These are phyloP conservation scores for Hycleus phaleratus DNA, from an alignment of 1,140 invertebrate species.

Conservation along the genomic window DNA sequence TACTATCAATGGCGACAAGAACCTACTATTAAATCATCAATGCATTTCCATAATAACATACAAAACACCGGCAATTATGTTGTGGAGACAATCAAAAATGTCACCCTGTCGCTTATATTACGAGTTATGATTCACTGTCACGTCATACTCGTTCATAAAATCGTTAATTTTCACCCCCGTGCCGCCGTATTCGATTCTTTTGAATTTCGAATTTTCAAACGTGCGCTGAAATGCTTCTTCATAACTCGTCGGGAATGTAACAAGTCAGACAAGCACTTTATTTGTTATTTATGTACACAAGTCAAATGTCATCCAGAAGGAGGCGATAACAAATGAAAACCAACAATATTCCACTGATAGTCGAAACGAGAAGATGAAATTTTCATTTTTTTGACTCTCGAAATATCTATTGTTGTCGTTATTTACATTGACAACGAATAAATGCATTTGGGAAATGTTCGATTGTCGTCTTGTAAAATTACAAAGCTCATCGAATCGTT, in stretches of 20 bases:
- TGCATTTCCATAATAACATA: constrained; percentile 15
- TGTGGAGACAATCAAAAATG: constrained; percentile 8
- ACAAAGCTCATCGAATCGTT: too few species aligned
- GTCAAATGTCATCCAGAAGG: constrained; percentile 17
- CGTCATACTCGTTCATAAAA: neutral
- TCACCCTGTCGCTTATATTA: neutral
- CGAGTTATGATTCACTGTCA: constrained; percentile 7
- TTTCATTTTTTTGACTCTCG: neutral
- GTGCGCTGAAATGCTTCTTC: too few species aligned
- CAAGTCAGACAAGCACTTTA: constrained; percentile 10
- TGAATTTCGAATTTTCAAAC: too few species aligned
- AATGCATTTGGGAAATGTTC: too few species aligned
- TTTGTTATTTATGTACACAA: constrained; percentile 17
- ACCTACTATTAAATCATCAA: constrained; percentile 1
- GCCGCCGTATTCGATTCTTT: too few species aligned
- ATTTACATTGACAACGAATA: too few species aligned
- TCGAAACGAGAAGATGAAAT: constrained; percentile 19
- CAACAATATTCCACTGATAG: constrained; percentile 19
- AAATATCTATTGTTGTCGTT: constrained; percentile 24
- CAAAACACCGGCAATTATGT: constrained; percentile 3
- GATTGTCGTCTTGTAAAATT: too few species aligned
- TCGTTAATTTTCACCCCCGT: too few species aligned
- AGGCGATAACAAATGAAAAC: constrained; percentile 22
- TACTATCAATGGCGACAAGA: constrained; percentile 6
- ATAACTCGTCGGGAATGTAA: neutral